Percentiles rank a stretch among this genome's conserved stretches.
Conservation (phyloP, 2,797 vertebrate genomes). For the Arrhamphus sclerolepis region DNA sequence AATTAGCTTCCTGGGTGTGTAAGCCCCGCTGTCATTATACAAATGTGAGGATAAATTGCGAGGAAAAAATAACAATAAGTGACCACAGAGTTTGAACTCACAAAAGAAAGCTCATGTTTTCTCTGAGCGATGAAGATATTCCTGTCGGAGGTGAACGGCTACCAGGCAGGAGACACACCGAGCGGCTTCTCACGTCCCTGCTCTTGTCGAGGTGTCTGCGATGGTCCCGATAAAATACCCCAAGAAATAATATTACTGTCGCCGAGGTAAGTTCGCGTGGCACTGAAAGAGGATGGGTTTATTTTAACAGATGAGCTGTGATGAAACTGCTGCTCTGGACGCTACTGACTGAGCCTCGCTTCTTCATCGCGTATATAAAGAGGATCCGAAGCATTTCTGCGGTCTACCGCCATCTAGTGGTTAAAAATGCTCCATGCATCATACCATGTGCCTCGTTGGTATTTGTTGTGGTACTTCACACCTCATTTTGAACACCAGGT, state of each 20-base stretch:
- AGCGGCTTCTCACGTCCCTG: constrained; percentile 27
- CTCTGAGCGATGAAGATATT: constrained; percentile 29
- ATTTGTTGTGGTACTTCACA: too few relatives aligned
- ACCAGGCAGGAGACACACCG: constrained; percentile 28
- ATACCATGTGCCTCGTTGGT: too few relatives aligned
- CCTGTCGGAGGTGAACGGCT: constrained; percentile 24
- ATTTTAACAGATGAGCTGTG: not conserved
- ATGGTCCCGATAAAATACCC: not conserved
- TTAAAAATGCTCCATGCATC: not conserved
- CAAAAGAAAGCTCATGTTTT: constrained; percentile 86
- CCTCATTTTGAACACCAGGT: too few relatives aligned
- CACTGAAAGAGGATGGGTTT: not conserved
- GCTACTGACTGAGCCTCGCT: constrained; percentile 48
- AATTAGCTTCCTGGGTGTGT: constrained; percentile 21
- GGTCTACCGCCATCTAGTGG: constrained; percentile 48
- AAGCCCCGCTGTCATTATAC: not conserved
- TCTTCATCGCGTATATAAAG: constrained; percentile 51
- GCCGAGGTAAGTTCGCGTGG: not conserved
- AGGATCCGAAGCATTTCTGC: not conserved
- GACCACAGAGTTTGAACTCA: constrained; percentile 63
- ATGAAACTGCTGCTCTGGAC: constrained; percentile 37
- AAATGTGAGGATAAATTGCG: not conserved
- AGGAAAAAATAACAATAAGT: not conserved
- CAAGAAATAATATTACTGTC: not conserved
- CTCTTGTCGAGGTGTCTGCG: constrained; percentile 12